These are phyloP conservation scores for Drosophila phalerata DNA, from an alignment of 2,888 invertebrate genomes.

Conservation along the genomic window DNA sequence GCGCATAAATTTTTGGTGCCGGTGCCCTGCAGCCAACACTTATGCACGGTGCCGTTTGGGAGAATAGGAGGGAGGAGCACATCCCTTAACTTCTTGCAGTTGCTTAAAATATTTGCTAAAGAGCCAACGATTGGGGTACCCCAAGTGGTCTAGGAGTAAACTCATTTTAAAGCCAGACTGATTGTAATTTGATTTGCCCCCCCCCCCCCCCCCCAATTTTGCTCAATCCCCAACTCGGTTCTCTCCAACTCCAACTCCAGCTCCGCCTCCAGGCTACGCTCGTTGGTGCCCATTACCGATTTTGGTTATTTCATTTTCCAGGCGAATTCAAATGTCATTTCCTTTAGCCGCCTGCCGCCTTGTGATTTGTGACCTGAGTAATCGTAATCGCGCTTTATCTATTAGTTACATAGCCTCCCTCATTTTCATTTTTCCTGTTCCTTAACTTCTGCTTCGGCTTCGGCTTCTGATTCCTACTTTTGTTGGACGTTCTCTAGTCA, in stretches of 20 bases:
- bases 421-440: conserved; percentile 25
- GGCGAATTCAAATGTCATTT: conserved; percentile 74
- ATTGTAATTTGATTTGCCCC: conserved; percentile 73
- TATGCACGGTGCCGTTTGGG: conserved; percentile 44
- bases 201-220: background rate
- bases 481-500: conserved; percentile 22
- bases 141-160: conserved; percentile 43
- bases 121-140: conserved; percentile 12
- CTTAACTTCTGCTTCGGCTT: conserved; percentile 1
- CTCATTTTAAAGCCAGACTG: conserved; percentile 73
- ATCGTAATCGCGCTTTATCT: conserved; percentile 73
- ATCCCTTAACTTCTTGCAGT: conserved; percentile 32
- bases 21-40: conserved; percentile 64
- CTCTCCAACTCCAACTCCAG: no score
- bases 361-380: conserved; percentile 70
- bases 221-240: background rate
- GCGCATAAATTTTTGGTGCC: conserved; percentile 70
- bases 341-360: conserved; percentile 47
- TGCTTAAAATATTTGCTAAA: conserved; percentile 36
- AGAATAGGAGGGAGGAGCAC: conserved; percentile 7
- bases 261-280: conserved; percentile 15
- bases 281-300: conserved; percentile 59
- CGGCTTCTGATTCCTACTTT: conserved; percentile 1
- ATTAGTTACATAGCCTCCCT: conserved; percentile 67
- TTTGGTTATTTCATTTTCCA: conserved; percentile 71